Base-by-base conservation (phyloP, 30 jellyfish, hydroid and myxozoan species). In the Hydractinia echinata region DNA sequence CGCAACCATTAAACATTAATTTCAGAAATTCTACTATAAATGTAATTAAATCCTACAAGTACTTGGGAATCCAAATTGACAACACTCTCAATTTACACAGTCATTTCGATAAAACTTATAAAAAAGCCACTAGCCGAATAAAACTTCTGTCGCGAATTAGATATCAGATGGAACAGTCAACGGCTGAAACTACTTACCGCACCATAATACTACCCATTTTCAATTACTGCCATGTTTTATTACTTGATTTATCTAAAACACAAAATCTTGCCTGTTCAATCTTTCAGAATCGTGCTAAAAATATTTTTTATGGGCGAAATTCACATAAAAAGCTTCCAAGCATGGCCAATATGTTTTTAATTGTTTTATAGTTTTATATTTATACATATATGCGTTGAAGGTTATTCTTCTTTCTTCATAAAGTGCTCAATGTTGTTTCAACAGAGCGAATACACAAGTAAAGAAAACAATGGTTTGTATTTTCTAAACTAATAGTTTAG, bases 61-160 rank as follows among this genome's bases (percentile, higher is more conserved):
- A 56, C 68, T 56, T 56, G 68, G 68, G 68, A 56, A 56, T 56
- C 68, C 13, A 56, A 56, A 56, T 56, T 56, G 68, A 56, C n/a
- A 56, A n/a, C 68, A 56, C 68, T 56, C 68, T 9, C 68, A 56
- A 56, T 56, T 56, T 56, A n/a, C 10, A 56, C n/a, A 56, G 68
- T 56, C 68, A 56, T 56, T 56, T 56, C 68, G 68, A 56, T 9
- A 56, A 56, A n/a, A 56, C 13, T 56, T 56, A 56, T 56, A 56
- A 56, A 56, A 56, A 56, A 9, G 68, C 68, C n/a, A 9, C 68
- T 56, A 56, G 68, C 68, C 68, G 68, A 56, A 10, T 56, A 56
- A 56, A 56, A 56, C 68, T 56, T 56, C 68, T 56, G n/a, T 56
- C 68, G n/a, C 10, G n/a, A 9, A 56, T 56, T n/a, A 56, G 68